Evolutionary conservation across 2,113 vertebrate species (phyloP), one percentile per base, ranked within the genome.

Genomic region (Aphyosemion australe): DNA sequence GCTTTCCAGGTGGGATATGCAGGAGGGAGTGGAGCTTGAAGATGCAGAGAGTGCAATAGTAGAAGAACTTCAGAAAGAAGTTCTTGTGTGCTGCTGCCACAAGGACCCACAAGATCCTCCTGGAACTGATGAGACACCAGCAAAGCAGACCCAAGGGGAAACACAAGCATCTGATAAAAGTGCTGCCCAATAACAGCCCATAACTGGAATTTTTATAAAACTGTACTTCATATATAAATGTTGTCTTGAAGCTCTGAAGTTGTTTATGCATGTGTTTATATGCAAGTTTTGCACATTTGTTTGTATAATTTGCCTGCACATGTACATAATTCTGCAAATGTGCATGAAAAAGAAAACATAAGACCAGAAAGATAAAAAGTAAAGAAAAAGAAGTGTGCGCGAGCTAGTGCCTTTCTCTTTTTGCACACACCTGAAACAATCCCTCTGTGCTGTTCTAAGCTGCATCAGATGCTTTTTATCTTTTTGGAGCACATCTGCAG

Each of bases 1-100:
- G 54, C 76, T 93, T 89, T 93, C 81, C 93, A 99, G 97, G 84
- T 98, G 97, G 96, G 97, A 99, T 89, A 94, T 96, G 94, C 95
- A 91, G 84, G 92, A 95, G 37, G 91, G 67, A 52, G 94, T 94
- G 34, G 85, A 68, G 78, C 90, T 98, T 66, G 93, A 95, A 83
- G 94, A 95, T 8, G 93, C 94, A 61, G 96, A 98, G 78, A 92
- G 90, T 76, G 65, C 65, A 46, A 93, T 96, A 88, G 83, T 95
- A 70, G 90, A 95, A 78, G 90, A 93, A 57, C 91, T 99, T 58
- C 92, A 91, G 89, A 92, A 75, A 84, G 77, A 89, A 4, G 94
- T 89, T 88, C 93, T 93, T 50, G 76, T 81, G 80, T 80, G 82
- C 69, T 69, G 78, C 82, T 78, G 86, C 65, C 72, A 56, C 51